phyloP scores from a whole-genome alignment of 2,113 vertebrate species.

The Menidia beryllina region DNA sequence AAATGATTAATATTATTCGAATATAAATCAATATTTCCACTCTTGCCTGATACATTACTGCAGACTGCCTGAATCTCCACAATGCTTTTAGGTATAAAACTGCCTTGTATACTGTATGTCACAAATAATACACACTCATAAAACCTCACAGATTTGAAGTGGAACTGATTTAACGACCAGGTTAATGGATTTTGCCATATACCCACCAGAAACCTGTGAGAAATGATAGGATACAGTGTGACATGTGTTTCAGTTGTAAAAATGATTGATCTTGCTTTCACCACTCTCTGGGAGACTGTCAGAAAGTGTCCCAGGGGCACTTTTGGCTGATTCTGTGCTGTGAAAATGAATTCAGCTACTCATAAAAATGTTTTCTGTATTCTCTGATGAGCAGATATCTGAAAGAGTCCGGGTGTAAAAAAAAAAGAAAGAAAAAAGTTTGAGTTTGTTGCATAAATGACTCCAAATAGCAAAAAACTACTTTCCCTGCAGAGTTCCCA shows the following conservation, averaged over 20 bases:
- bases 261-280: not conserved
- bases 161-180: too few species aligned
- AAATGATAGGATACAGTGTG: too few species aligned
- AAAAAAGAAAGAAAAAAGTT: not conserved
- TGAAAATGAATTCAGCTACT: not conserved
- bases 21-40: too few species aligned
- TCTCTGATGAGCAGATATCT: not conserved
- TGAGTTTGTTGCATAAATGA: not conserved
- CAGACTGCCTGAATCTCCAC: too few species aligned
- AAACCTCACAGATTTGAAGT: not conserved
- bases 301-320: not conserved
- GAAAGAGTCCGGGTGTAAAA: not conserved
- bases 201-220: too few species aligned
- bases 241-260: not conserved
- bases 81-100: too few species aligned
- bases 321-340: not conserved
- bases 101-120: too few species aligned
- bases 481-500: constrained; percentile 3
- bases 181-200: too few species aligned
- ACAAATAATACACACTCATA: not conserved
- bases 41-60: too few species aligned
- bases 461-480: not conserved
- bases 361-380: not conserved
- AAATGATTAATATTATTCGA: too few species aligned
- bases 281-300: too few species aligned